Evolutionary conservation across 2,797 vertebrate genomes (phyloP).

Genomic region (Enteromius viviparus): DNA sequence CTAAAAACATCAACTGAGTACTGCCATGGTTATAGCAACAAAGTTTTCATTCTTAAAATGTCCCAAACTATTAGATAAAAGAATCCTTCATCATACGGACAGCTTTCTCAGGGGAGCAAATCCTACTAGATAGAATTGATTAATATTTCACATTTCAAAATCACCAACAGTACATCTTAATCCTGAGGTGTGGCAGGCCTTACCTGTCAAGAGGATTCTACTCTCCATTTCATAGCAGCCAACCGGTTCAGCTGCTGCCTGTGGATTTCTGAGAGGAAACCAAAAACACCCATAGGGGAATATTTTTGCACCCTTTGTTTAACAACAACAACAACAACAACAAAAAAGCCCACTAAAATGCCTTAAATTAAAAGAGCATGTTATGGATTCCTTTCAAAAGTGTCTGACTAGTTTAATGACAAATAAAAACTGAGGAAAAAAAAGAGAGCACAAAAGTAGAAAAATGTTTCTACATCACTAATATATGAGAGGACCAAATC

Average conservation of each 20-base stretch:
- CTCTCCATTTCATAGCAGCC: conserved; percentile 29
- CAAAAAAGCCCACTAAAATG: neutral
- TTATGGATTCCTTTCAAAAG: conserved; percentile 16
- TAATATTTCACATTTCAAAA: conserved; percentile 45
- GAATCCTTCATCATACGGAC: neutral
- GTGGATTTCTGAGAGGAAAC: conserved; percentile 11
- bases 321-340: neutral
- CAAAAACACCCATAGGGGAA: neutral
- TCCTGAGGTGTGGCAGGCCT: neutral
- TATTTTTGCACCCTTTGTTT: neutral
- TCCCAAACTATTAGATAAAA: conserved; percentile 15
- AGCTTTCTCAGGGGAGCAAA: conserved; percentile 3
- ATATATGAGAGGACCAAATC: neutral
- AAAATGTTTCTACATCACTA: neutral
- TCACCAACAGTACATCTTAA: conserved; percentile 41
- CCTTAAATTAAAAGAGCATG: neutral
- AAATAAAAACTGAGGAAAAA: neutral
- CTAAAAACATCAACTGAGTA: neutral
- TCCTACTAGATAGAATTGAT: conserved; percentile 39
- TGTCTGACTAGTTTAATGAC: neutral
- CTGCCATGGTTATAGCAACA: neutral
- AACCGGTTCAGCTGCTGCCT: neutral
- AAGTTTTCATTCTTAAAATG: neutral
- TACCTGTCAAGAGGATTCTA: conserved; percentile 30
- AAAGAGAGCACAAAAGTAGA: neutral